Base-by-base conservation (phyloP, 2,797 vertebrate genomes). In the Epinephelus awoara region DNA sequence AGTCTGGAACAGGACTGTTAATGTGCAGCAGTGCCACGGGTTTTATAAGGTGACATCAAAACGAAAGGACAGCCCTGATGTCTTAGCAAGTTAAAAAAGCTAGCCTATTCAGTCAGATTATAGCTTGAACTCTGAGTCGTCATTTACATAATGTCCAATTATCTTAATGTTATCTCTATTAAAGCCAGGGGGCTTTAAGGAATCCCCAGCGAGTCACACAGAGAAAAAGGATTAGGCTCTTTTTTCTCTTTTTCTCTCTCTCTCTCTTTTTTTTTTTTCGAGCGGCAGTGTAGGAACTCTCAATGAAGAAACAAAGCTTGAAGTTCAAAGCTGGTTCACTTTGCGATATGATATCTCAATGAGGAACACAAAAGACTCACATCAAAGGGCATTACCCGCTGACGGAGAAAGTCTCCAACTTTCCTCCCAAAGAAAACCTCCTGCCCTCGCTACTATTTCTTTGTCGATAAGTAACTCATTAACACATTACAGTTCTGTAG, bases 131-230 rank as follows among this genome's bases (percentile, higher is more conserved):
- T 82, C 51, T 2, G 25, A 89, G 82, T 90, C 86, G 79, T 83
- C 80, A 91, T 93, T 93, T 89, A 59, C 90, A 93, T 91, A 90
- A 89, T 87, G 91, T 89, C 82, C 89, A 90, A 92, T 92, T 92
- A 93, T 91, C 91, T 81, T 85, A 86, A 89, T 86, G 87, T 82
- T 89, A 91, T 91, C 88, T 90, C 67, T 73, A 75, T 85, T 79
- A 86, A 92, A 91, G 92, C 83, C 72, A 44, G 40, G 59, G 75
- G 85, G 77, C 81, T 85, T 89, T 81, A 83, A 88, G 88, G 88
- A 86, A 89, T 90, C 85, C 85, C 88, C 74, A 66, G 89, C 27
- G 68, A 87, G 82, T 82, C 83, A 51, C 71, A 79, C 46, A 19
- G 67, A 84, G 77, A 75, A 64, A 74, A 56, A 77, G 75, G 86